A percentile compares a stretch with the other conserved stretches of the same genome.
phyloP scores from a whole-genome alignment of 2,888 invertebrate species.

The Alloscopus bannaensis region DNA sequence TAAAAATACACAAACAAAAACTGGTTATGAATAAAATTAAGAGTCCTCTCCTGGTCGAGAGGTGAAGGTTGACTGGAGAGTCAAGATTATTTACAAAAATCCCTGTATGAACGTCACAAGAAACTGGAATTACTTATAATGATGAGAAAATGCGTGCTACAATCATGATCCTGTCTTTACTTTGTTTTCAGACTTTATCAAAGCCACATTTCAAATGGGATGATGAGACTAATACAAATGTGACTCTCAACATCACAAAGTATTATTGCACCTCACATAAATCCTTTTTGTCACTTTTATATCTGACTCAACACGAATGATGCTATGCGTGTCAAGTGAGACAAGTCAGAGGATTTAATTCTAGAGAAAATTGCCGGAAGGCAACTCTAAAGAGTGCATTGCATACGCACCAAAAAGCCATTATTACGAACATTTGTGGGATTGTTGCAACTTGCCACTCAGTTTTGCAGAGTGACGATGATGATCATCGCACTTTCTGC shows the following conservation, averaged over 20 bases:
- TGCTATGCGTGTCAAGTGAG: too few species aligned
- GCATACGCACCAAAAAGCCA: background rate
- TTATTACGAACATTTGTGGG: background rate
- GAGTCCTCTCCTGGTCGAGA: too few species aligned
- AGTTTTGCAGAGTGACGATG: background rate
- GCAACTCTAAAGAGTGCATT: background rate
- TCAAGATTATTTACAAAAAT: background rate
- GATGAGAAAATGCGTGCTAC: conserved; percentile 3
- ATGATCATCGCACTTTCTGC: background rate
- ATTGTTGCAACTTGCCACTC: background rate
- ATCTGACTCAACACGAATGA: background rate
- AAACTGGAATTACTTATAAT: background rate
- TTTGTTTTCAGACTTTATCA: background rate
- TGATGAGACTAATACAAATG: background rate
- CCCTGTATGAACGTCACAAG: background rate
- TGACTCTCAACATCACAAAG: background rate
- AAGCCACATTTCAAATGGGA: background rate
- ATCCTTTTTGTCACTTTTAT: background rate
- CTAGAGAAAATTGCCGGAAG: conserved; percentile 10
- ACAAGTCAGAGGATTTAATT: too few species aligned
- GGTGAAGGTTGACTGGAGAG: background rate
- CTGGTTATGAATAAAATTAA: too few species aligned
- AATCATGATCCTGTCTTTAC: too few species aligned
- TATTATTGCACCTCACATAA: background rate
- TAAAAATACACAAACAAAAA: background rate